A percentile compares a stretch with the other conserved stretches of the same genome.
phyloP scores from a whole-genome alignment of 2,888 invertebrate genomes.

The Epistrophella euchroma region DNA sequence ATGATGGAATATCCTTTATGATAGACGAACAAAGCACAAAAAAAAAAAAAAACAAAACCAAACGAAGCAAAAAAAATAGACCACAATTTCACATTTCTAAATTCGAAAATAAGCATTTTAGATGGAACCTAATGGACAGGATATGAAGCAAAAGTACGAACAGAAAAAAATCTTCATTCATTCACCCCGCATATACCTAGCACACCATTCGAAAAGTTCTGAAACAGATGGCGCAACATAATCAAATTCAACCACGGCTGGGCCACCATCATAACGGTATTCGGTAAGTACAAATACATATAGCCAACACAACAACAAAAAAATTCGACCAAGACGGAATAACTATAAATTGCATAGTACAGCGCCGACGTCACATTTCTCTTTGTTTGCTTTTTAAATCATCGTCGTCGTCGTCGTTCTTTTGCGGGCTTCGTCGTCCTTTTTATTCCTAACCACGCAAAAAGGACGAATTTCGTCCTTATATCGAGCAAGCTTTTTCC shows the following conservation, averaged over 20 bases:
- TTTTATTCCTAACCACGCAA: slow-evolving; percentile 25
- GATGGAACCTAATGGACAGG: slow-evolving; percentile 55
- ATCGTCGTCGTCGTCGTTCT: slow-evolving; percentile 22
- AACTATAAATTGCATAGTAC: slow-evolving; percentile 46
- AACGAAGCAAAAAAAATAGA: slow-evolving; percentile 36
- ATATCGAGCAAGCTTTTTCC: slow-evolving; percentile 47
- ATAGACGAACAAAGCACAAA: slow-evolving; percentile 38
- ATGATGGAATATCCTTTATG: slow-evolving; percentile 69
- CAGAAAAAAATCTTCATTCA: slow-evolving; percentile 52
- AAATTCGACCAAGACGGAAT: slow-evolving; percentile 16
- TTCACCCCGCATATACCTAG: slow-evolving; percentile 32
- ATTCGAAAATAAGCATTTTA: slow-evolving; percentile 54
- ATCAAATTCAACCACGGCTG: slow-evolving; percentile 75
- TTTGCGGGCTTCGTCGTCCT: slow-evolving; percentile 7
- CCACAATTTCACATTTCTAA: slow-evolving; percentile 51
- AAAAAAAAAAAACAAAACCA: not conserved
- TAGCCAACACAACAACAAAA: slow-evolving; percentile 1
- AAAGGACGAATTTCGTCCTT: slow-evolving; percentile 30
- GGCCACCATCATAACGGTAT: slow-evolving; percentile 57
- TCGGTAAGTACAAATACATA: not conserved
- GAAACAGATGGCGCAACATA: slow-evolving; percentile 74
- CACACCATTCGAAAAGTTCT: slow-evolving; percentile 35
- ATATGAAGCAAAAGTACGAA: slow-evolving; percentile 39
- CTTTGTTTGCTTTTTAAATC: slow-evolving; percentile 47
- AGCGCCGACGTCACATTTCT: slow-evolving; percentile 69